Base-by-base conservation (phyloP, 2,113 vertebrate genomes). In the Dasyurus viverrinus region DNA sequence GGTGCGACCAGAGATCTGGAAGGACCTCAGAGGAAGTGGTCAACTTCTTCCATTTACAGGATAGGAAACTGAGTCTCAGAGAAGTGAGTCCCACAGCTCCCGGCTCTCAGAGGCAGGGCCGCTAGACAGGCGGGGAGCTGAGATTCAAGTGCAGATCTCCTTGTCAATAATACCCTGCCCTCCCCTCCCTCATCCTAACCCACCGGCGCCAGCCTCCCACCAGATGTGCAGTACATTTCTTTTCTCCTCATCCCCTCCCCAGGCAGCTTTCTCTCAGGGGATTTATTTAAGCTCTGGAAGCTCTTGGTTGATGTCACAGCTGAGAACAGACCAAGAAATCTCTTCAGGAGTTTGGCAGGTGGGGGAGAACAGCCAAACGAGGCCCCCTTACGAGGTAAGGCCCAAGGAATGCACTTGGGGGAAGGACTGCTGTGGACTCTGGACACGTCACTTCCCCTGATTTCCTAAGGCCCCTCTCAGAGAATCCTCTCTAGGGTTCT, bases 241-340 rank as follows among this genome's bases (percentile, higher is more conserved):
- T 60, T 68, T 68, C 89, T 91, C 92, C 54, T 23, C 42, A 84
- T 25, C 46, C 9, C 7, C 14, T 91, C 89, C 9, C 52, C 76
- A 19, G 22, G 42, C 68, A 84, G n/a, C 68, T 42, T 76, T n/a
- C n/a, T 42, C n/a, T 84, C n/a, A 24, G 90, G 60, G 46, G 0
- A 0, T 53, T 89, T 92, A 60, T 55, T 54, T 0, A 0, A 93
- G 96, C 91, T 94, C 68, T 25, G 89, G 93, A 68, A 93, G 47
- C 24, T 57, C 76, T 25, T 27, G 54, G 1, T 89, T 50, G 53
- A 57, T 24, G 92, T 90, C 10, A 16, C 1, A 0, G 50, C 16
- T 42, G 36, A 94, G 84, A 92, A 16, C 89, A 92, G n/a, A 48
- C 52, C 91, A 93, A 53, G 54, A n/a, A n/a, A 54, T 53, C 47